Evolutionary conservation across 2,113 vertebrate genomes (phyloP), one percentile per base, ranked within the genome.

Genomic region (Eretmochelys imbricata): DNA sequence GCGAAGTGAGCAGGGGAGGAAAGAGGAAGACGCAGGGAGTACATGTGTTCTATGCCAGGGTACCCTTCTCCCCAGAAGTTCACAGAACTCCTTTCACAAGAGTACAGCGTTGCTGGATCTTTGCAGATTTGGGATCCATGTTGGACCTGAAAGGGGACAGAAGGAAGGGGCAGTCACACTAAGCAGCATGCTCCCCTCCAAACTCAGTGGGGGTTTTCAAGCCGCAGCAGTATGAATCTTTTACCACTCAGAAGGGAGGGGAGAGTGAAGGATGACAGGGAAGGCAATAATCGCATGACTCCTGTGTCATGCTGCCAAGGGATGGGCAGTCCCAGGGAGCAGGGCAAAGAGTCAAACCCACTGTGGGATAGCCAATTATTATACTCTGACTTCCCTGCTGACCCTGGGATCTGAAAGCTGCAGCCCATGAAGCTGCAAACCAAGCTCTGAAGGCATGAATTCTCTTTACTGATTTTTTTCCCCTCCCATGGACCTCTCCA

Each of bases 221-320:
- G 46, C 11, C 51, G 29, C 5, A 13, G 27, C 76, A 65, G 12
- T 20, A 59, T 5, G 20, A 85, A 80, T 69, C 81, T 11, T 31
- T 31, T 82, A 92, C 55, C 16, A 27, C 2, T 27, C 20, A 12
- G 25, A 2, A 25, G 9, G 5, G 62, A 14, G 12, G 59, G 59
- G 29, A 62, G 59, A 62, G 59, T 31, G 29, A 62, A 62, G 13
- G 13, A 84, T 13, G 42, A 51, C 42, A 50, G 78, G 84, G 24
- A 0, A 42, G 6, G 14, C 19, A 2, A 0, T 17, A 3, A 6
- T 78, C 35, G 82, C 5, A 35, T 19, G 46, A 2, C 5, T 27
- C 10, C 25, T 72, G 48, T 27, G 29, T 17, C 57, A 85, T 17
- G 3, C 72, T 69, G 13, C 25, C 11, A 92, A 93, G 20, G 20